Base-by-base conservation (phyloP, 2,888 invertebrate genomes). In the Caenorhabditis panamensis region DNA sequence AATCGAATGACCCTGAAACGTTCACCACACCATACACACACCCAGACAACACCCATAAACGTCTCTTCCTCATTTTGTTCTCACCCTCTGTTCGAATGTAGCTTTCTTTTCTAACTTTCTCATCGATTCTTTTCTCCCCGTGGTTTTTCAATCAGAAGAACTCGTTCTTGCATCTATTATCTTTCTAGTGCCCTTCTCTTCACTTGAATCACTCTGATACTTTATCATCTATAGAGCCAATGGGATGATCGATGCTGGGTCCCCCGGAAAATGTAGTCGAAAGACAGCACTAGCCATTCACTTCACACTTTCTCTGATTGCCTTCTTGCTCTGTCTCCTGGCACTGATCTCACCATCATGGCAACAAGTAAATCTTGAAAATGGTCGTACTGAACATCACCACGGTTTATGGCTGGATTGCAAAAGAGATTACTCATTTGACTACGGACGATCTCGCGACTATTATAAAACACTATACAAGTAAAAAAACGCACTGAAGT, bases 351-450 rank as follows among this genome's bases (percentile, higher is more conserved):
- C 86, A 22, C 90, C 90, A 8, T 86, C 86, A 31, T 90, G 90
- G 90, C 90, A 90, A 76, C 87, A 86, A 59, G 90, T 87, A 11
- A 88, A 87, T 71, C 78, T 90, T 36, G 90, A 90, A 84, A 89
- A 89, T 67, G 90, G 90, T 18, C 66, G 90, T 51, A 89, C 90
- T 1, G 90, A 90, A 78, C 90, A 90, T 76, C 90, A 90, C 62
- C 90, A 90, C 61, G 90, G 90, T 5, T 72, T 90, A 8, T 90
- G 90, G 90, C 76, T 90, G 47, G 90, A 90, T 67, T 90, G 90
- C 73, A 90, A 90, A 77, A 82, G 90, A 24, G 90, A 90, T 59
- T 90, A 87, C 62, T 90, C 90, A 13, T 86, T 87, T 69, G 89
- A 90, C 63, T 90, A 90, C 77, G 90, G 90, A 22, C 49, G 88